These are phyloP conservation scores for Samia ricini DNA, from an alignment of 1,140 invertebrate species.

Conservation along the genomic window DNA sequence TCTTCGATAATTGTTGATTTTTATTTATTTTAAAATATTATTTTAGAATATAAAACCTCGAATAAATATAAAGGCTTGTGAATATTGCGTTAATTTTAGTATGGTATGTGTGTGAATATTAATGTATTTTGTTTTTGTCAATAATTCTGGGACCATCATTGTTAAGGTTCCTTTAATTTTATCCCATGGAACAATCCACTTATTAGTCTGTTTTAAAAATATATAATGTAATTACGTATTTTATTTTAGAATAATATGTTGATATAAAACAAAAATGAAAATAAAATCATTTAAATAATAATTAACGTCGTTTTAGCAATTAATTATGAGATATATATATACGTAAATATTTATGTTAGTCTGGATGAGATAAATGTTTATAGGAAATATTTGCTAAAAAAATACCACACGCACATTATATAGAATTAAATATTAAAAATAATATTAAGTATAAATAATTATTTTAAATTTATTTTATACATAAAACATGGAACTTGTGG, in stretches of 20 bases:
- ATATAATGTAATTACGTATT: too few relatives aligned
- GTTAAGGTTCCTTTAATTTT: conserved; percentile 7
- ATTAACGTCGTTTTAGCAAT: too few relatives aligned
- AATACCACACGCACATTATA: conserved; percentile 60
- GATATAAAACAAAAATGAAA: too few relatives aligned
- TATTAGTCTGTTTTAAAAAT: too few relatives aligned
- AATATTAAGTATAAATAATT: not conserved
- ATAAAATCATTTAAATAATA: too few relatives aligned
- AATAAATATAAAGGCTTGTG: conserved; percentile 57
- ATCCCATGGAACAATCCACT: too few relatives aligned
- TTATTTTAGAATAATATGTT: too few relatives aligned
- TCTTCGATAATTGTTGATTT: not conserved
- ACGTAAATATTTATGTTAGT: not conserved
- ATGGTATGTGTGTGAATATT: conserved; percentile 13
- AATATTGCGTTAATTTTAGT: conserved; percentile 50
- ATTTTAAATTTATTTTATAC: too few relatives aligned
- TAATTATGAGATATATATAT: not conserved
- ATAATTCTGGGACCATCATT: conserved; percentile 10
- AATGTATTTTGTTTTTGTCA: not conserved
- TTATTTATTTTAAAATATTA: conserved; percentile 22
- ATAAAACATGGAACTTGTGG: too few relatives aligned
- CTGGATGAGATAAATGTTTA: conserved; percentile 5
- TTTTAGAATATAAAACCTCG: not conserved
- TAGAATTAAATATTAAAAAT: conserved; percentile 13
- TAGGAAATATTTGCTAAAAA: conserved; percentile 41